Conservation (phyloP, 37 sponge, comb jelly and placozoan species). For the Hormiphora californensis region DNA sequence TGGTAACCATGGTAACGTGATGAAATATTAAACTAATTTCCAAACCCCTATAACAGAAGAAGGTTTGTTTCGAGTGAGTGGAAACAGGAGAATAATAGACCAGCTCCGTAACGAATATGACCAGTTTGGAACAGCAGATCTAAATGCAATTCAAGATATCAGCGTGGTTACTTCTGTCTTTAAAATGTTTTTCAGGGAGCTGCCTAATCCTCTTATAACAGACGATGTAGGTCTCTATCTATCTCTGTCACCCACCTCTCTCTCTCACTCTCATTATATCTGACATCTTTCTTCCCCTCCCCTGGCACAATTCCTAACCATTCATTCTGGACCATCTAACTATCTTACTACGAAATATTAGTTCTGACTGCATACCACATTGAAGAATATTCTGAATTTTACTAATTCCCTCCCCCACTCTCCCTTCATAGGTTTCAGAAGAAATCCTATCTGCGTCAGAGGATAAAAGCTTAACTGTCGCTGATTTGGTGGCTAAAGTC, state of each 20-base stretch:
- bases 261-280: no score
- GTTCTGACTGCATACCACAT: no score
- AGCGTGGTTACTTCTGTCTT: slow-evolving; percentile 24
- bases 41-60: slow-evolving; percentile 22
- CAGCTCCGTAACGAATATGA: background rate
- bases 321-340: no score
- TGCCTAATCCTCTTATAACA: slow-evolving; percentile 69
- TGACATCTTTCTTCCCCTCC: no score
- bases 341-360: no score
- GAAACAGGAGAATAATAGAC: slow-evolving; percentile 1
- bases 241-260: no score
- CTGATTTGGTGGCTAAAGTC: background rate
- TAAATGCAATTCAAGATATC: background rate
- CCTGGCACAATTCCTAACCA: no score
- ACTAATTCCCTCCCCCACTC: no score
- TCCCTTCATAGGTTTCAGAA: background rate
- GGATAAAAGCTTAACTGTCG: background rate
- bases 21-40: no score
- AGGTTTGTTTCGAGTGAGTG: slow-evolving; percentile 22
- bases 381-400: no score
- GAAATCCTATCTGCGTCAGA: background rate
- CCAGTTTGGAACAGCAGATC: background rate
- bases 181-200: slow-evolving; percentile 57
- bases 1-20: no score
- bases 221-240: slow-evolving; percentile 45